Evolutionary conservation across 1,140 invertebrate species (phyloP).

Genomic region (Artemia franciscana): DNA sequence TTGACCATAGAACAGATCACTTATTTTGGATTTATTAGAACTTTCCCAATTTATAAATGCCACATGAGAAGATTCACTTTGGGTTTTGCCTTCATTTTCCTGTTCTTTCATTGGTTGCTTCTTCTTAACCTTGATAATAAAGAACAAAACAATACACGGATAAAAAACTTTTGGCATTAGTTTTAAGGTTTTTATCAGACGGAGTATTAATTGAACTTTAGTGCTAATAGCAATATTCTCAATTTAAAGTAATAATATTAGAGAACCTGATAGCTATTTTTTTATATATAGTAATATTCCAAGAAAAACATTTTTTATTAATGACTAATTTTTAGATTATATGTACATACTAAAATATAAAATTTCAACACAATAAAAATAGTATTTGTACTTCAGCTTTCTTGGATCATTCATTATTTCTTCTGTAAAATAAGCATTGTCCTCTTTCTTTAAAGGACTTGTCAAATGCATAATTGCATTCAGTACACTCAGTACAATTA

Average conservation of each 20-base stretch:
- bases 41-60: slow-evolving; percentile 49
- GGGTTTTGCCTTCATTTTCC: slow-evolving; percentile 22
- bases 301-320: no score
- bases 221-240: slow-evolving; percentile 2
- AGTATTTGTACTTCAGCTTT: no score
- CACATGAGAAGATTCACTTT: slow-evolving; percentile 28
- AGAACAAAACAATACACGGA: slow-evolving; percentile 2
- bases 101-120: slow-evolving; percentile 22
- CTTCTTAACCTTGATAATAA: slow-evolving; percentile 16
- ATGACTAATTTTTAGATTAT: no score
- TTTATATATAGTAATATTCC: no score
- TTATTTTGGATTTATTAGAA: slow-evolving; percentile 48
- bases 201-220: slow-evolving; percentile 1
- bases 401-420: no score
- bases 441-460: no score
- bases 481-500: no score
- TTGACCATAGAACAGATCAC: slow-evolving; percentile 64
- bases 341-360: no score
- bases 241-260: slow-evolving; percentile 1
- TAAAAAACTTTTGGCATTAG: background rate
- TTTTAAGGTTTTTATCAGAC: background rate
- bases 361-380: no score
- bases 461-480: no score
- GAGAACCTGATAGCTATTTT: background rate
- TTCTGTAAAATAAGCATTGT: no score